Base-by-base conservation (phyloP, 2,888 invertebrate genomes). In the Eubasilissa splendida region DNA sequence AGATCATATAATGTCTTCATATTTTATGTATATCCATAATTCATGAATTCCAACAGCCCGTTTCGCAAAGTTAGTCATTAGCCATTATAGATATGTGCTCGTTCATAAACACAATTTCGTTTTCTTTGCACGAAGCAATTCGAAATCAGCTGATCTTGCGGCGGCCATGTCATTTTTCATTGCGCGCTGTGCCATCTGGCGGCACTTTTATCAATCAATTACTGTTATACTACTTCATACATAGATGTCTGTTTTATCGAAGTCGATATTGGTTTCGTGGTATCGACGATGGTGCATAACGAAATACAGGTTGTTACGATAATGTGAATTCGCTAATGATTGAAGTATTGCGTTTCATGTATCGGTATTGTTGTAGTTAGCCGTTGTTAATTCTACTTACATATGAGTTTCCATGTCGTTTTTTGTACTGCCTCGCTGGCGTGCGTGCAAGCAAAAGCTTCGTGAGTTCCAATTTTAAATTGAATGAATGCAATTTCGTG, bases 381-480 rank as follows among this genome's bases (percentile, higher is more conserved):
- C 42, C 3, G 3, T 7, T 4, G 42, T 42, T 42, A 12, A 63
- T 10, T 53, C 8, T 53, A 53, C 31, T 52, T n/a, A 31, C 14
- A 12, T 66, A 54, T 70, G 52, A 54, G 52, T 42, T 11, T 22
- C 11, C 5, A 3, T 68, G 42, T 14, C 2, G 50, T 50, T 12
- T n/a, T 33, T 10, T 12, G 12, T 63, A 31, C 31, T 63, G 12
- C 63, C 63, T 22, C 63, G 3, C 22, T 33, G 4, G 33, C 63
- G 4, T 52, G 68, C 50, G 68, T 52, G 52, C 68, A 9, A 50
- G 52, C 50, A 54, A 71, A 54, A 12, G 53, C 71, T 54, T 22
- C 54, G 54, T 33, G 71, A 53, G 71, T 71, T 54, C 71, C 71
- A 71, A n/a, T 71, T 71, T 53, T 50, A 54, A 71, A 71, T 53